Conservation (phyloP, 2,113 vertebrate genomes). For the Elgaria multicarinata region DNA sequence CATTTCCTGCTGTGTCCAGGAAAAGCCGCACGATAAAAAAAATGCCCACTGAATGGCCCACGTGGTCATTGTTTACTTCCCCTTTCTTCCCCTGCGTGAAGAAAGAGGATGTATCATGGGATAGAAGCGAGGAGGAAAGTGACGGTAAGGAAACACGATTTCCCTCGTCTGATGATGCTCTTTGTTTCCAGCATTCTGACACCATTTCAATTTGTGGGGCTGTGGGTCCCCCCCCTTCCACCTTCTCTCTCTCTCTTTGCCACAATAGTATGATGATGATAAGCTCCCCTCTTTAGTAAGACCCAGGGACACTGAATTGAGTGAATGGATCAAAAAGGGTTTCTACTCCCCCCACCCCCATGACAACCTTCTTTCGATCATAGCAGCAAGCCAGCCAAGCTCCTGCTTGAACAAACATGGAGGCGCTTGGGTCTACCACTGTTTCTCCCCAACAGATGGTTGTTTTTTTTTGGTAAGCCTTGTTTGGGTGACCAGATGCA, state of each 20-base stretch:
- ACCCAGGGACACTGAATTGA: not conserved
- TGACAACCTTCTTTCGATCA: not conserved
- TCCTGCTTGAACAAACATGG: not conserved
- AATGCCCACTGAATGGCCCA: too few species aligned
- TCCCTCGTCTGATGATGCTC: too few species aligned
- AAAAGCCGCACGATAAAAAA: too few species aligned
- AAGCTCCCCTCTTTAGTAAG: not conserved
- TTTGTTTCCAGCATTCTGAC: not conserved
- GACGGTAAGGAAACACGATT: too few species aligned
- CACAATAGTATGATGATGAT: not conserved
- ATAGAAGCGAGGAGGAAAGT: too few species aligned
- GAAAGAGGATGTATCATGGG: too few species aligned
- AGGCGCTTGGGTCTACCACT: not conserved
- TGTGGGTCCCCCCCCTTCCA: too few species aligned
- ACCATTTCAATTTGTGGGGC: not conserved
- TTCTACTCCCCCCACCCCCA: not conserved
- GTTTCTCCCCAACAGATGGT: not conserved
- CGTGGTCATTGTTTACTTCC: too few species aligned
- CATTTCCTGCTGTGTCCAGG: too few species aligned
- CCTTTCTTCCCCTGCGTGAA: too few species aligned
- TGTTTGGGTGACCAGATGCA: not conserved
- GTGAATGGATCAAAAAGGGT: not conserved
- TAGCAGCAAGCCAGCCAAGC: not conserved
- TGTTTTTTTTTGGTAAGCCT: not conserved
- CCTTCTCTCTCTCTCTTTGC: not conserved